Evolutionary conservation across 1,140 invertebrate species (phyloP).

Genomic region (Kradibia gibbosae): DNA sequence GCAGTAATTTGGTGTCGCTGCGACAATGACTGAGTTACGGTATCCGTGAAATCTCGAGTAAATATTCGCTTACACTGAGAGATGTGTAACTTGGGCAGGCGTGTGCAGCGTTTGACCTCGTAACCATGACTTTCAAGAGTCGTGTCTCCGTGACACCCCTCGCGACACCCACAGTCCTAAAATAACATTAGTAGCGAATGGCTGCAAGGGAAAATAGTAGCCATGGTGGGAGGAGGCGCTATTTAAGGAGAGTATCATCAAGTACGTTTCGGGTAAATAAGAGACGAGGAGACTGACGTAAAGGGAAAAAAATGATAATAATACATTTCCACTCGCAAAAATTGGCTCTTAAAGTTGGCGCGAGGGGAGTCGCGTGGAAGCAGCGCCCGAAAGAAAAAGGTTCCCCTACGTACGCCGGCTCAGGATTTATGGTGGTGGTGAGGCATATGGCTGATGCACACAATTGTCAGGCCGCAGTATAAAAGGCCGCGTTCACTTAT

Average conservation of each 20-base stretch:
- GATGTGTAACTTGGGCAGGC: neutral
- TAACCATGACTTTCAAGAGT: conserved; percentile 6
- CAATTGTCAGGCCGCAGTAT: neutral
- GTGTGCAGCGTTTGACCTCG: neutral
- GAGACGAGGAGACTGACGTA: neutral
- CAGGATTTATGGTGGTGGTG: conserved; percentile 13
- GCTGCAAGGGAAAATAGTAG: neutral
- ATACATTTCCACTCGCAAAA: conserved; percentile 46
- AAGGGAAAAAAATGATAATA: conserved; percentile 40
- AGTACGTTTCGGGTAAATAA: neutral
- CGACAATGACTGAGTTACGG: neutral
- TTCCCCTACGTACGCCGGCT: neutral
- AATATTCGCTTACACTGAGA: neutral
- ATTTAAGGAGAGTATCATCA: neutral
- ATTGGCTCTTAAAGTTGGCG: conserved; percentile 34
- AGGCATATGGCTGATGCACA: neutral
- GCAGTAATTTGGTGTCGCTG: neutral
- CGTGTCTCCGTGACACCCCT: neutral
- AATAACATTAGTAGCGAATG: neutral
- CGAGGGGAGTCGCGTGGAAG: neutral
- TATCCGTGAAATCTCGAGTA: neutral
- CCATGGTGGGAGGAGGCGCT: neutral
- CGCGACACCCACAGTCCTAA: neutral
- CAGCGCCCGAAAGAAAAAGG: neutral
- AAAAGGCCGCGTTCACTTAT: too few species aligned